These are phyloP conservation scores for Uropsilus gracilis DNA, from an alignment of 2,113 vertebrate genomes.

Conservation along the genomic window DNA sequence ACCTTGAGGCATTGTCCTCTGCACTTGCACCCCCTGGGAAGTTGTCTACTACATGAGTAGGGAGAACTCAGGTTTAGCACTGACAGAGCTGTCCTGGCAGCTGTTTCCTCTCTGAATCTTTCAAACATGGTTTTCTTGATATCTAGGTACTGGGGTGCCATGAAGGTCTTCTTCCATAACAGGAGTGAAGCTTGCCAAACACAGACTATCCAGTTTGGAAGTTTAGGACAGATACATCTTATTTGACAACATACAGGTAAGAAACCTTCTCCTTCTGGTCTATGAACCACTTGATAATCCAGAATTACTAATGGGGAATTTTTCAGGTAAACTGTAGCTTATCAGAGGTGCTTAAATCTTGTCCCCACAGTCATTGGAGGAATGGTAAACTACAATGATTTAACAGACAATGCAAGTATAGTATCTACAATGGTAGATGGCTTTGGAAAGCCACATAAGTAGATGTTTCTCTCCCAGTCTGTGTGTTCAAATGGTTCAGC, in stretches of 20 bases:
- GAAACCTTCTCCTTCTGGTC: neutral
- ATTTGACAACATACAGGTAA: neutral
- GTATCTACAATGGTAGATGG: neutral
- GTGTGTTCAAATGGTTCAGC: neutral
- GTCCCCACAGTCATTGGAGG: neutral
- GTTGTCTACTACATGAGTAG: no score
- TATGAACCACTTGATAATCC: neutral
- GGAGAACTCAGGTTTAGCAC: neutral
- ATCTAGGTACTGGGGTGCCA: accelerated
- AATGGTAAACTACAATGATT: neutral
- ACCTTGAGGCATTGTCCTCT: accelerated
- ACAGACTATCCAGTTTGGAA: neutral
- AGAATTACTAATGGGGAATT: neutral
- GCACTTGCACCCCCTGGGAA: neutral
- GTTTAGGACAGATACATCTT: neutral
- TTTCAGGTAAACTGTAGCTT: neutral
- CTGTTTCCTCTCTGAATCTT: neutral
- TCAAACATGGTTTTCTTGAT: neutral
- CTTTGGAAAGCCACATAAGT: neutral
- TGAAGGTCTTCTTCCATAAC: neutral
- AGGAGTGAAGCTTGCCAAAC: neutral
- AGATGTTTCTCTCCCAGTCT: neutral
- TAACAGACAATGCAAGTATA: neutral
- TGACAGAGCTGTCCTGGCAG: neutral
- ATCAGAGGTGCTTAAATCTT: neutral